Evolutionary conservation across 1,140 invertebrate genomes (phyloP).

Genomic region (Pseudomyrmex sp.): DNA sequence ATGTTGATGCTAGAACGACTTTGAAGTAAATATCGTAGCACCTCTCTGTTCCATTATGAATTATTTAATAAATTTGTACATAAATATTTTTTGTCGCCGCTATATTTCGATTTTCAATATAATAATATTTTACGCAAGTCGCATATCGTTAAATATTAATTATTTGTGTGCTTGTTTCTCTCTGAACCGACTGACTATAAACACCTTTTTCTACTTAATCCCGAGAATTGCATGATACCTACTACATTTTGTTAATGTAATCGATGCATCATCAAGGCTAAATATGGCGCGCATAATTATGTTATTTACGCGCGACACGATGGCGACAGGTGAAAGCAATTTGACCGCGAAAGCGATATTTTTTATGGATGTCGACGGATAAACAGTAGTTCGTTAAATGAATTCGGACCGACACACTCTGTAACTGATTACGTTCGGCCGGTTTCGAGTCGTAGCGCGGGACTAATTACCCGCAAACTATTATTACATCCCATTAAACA

Average conservation of each 20-base stretch:
- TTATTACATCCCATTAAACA: conserved; percentile 76
- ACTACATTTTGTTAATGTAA: conserved; percentile 7
- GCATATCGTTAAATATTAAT: background rate
- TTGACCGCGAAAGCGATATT: conserved; percentile 46
- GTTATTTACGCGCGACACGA: conserved; percentile 43
- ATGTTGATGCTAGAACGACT: background rate
- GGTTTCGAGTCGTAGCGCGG: conserved; percentile 62
- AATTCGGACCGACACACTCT: conserved; percentile 38
- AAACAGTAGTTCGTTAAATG: conserved; percentile 58
- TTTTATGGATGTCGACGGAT: conserved; percentile 56
- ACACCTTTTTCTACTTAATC: background rate
- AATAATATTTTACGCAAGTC: background rate
- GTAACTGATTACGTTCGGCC: conserved; percentile 66
- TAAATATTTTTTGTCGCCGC: background rate
- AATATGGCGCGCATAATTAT: conserved; percentile 38
- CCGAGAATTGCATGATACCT: background rate
- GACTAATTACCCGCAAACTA: conserved; percentile 79
- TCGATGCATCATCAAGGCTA: background rate
- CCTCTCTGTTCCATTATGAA: background rate
- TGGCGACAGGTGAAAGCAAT: conserved; percentile 40
- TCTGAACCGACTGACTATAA: background rate
- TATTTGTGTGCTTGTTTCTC: background rate
- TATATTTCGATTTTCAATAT: conserved; percentile 11
- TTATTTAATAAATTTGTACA: conserved; percentile 20
- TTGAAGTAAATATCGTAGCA: background rate